Percentiles rank a stretch among this genome's conserved stretches.
These are phyloP conservation scores for Spinus pinus DNA, from an alignment of 2,797 vertebrate species.

Conservation along the genomic window DNA sequence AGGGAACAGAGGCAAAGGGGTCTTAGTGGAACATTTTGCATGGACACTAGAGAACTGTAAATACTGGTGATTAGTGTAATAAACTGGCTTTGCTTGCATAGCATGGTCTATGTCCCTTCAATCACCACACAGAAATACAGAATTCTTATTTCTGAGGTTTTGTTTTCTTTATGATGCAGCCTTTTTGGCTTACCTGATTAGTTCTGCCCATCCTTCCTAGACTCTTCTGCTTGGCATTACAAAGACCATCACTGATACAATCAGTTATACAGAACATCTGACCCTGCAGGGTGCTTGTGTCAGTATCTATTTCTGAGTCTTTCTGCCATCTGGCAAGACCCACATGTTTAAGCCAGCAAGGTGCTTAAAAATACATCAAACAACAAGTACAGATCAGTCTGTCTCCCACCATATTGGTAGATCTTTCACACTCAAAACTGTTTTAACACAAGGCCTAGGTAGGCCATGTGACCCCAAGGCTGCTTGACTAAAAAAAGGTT, in stretches of 20 bases:
- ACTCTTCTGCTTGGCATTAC: not conserved
- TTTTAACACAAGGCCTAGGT: not conserved
- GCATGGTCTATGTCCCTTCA: not conserved
- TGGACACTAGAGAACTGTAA: not conserved
- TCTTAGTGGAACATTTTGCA: too few relatives aligned
- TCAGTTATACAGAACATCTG: not conserved
- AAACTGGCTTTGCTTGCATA: not conserved
- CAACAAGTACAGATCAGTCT: not conserved
- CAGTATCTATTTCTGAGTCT: not conserved
- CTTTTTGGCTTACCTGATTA: not conserved
- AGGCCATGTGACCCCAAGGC: fast-evolving
- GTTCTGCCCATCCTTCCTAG: not conserved
- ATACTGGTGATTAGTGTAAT: not conserved
- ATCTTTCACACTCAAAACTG: not conserved
- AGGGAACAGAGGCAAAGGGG: not conserved
- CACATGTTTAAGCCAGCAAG: not conserved
- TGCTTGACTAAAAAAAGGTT: not conserved
- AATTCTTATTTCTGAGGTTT: not conserved
- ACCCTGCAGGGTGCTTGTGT: not conserved
- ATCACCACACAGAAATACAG: not conserved
- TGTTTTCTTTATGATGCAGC: not conserved
- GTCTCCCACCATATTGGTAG: not conserved
- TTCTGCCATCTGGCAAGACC: not conserved
- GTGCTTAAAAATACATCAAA: not conserved
- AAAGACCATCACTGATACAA: not conserved